Percentiles rank a stretch among this genome's conserved stretches.
These are phyloP conservation scores for Drosophila sechellia DNA, from an alignment of 1,140 invertebrate genomes.

Conservation along the genomic window DNA sequence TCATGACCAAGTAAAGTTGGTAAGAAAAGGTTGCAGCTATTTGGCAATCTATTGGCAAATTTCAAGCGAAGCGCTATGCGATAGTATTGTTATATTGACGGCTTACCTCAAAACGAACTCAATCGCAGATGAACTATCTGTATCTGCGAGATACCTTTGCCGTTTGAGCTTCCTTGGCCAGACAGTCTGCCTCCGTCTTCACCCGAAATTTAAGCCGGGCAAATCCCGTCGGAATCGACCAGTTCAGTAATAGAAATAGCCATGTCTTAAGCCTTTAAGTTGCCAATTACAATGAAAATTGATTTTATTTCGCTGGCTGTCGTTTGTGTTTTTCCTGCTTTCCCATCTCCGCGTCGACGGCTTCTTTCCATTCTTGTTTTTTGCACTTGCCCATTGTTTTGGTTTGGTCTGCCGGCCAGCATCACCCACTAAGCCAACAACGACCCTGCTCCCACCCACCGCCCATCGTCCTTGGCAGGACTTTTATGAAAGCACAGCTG, in stretches of 20 bases:
- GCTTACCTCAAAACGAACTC: too few species aligned
- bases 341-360: conserved; percentile 6
- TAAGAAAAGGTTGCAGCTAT: too few species aligned
- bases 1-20: not conserved
- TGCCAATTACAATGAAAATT: conserved; percentile 80
- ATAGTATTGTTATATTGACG: too few species aligned
- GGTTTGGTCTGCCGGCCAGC: conserved; percentile 28
- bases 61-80: too few species aligned
- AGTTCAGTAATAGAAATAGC: conserved; percentile 66
- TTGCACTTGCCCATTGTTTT: conserved; percentile 40
- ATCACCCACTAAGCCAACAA: not conserved
- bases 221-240: conserved; percentile 26
- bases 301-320: conserved; percentile 70
- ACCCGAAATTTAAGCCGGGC: not conserved
- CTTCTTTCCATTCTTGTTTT: not conserved
- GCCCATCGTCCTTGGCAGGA: conserved; percentile 2
- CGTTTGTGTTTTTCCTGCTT: conserved; percentile 9
- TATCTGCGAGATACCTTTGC: conserved; percentile 8
- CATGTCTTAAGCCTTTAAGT: conserved; percentile 71
- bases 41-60: too few species aligned
- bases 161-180: not conserved
- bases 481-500: conserved; percentile 58
- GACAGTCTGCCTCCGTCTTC: not conserved
- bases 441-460: not conserved
- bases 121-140: not conserved